Base-by-base conservation (phyloP, 2,797 vertebrate genomes). In the Sebastes iracundus region DNA sequence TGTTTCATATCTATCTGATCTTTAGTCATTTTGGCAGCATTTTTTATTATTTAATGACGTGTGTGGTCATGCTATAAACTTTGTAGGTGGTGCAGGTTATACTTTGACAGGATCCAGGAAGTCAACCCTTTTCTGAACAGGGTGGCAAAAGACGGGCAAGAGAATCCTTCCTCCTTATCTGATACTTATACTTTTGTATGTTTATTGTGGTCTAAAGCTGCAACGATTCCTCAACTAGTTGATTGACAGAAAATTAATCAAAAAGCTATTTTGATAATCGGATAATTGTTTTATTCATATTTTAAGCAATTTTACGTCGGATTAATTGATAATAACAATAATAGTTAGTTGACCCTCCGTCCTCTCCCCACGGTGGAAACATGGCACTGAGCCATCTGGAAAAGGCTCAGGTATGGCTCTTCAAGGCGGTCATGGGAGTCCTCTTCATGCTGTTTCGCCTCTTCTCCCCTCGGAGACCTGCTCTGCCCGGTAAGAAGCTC, bases 51-150 rank as follows among this genome's bases (percentile, higher is more conserved):
- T 38, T 38, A 38, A 14, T 38, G 35, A 38, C 2, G 0, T 38
- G 35, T 38, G 35, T 38, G 1, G 35, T 38, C 35, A 38, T 6
- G 35, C 35, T 38, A 13, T 38, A 14, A 38, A 0, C 2, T 38
- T 2, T 14, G 35, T 38, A 38, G 81, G 96, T 97, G 86, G 94
- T 98, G 35, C 96, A 97, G 92, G 90, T 95, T 20, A 35, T 98
- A 97, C 82, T 96, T 97, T 16, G 93, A 95, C 88, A 92, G 97
- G 79, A 97, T 97, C 81, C 93, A 93, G 83, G 95, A 97, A 67
- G 96, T 97, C 52, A 98, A 99, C 82, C 96, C 97, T 3, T 81
- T 96, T 2, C 68, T 97, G 79, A 98, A 98, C 66, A 97, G 97
- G 1, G 42, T 98, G 12, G 94, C 97, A 2, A 96, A 96, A 91